Conservation (phyloP, 2,797 vertebrate species). For the Botia kubotai region DNA sequence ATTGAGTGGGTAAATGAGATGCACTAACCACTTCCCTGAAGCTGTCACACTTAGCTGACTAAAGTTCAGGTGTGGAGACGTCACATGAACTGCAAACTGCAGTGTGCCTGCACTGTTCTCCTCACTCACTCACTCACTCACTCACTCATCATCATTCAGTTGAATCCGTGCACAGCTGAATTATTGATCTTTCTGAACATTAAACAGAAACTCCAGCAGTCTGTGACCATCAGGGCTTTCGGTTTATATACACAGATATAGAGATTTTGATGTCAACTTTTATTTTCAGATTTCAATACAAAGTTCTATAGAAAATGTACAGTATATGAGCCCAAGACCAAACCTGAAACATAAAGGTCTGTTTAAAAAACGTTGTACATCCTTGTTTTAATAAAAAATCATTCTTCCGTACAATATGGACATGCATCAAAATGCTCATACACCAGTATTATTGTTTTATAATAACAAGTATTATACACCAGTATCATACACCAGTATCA, state of each 20-base stretch:
- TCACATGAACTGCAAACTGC: not conserved
- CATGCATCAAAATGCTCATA: not conserved
- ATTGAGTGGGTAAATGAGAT: not conserved
- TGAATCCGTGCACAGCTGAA: not conserved
- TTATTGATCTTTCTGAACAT: too few relatives aligned
- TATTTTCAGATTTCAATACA: not conserved
- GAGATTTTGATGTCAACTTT: not conserved
- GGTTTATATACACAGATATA: not conserved
- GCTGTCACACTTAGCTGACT: not conserved
- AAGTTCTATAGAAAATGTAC: not conserved
- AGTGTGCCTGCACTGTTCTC: too few relatives aligned
- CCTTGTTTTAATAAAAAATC: not conserved
- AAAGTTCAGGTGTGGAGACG: not conserved
- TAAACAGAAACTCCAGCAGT: too few relatives aligned
- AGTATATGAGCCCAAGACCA: not conserved
- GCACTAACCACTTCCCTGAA: constrained; percentile 36
- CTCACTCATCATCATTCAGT: not conserved
- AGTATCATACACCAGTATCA: too few relatives aligned
- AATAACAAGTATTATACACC: too few relatives aligned
- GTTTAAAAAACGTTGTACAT: not conserved
- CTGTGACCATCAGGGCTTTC: too few relatives aligned
- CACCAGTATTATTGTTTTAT: too few relatives aligned
- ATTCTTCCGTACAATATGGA: not conserved
- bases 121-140: too few relatives aligned
- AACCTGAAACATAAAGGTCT: not conserved